Evolutionary conservation across 2,888 invertebrate species (phyloP), one percentile per base, ranked within the genome.

Genomic region (Bembecia ichneumoniformis): DNA sequence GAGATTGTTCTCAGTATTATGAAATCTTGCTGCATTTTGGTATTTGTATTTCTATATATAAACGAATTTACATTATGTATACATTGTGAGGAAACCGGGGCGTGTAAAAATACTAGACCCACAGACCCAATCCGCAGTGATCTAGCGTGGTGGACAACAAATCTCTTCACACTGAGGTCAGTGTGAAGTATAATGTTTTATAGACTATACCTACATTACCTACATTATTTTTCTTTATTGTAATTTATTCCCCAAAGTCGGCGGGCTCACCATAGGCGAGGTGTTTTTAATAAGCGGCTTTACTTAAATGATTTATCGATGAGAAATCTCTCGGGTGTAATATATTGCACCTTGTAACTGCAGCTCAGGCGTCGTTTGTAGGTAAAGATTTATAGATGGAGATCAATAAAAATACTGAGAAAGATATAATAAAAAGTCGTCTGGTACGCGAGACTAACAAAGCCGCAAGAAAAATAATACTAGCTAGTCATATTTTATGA

Each of bases 341-440:
- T 72, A 69, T 71, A 69, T 66, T 66, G 70, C 74, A 70, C 72
- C 68, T 70, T 43, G 44, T 47, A 58, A 65, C 64, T 64, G 62
- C 63, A 65, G 66, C 59, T 58, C 63, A 59, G 58, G 61, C 63
- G 55, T 55, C 58, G 62, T 71, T 69, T 71, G 71, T 67, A 66
- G 60, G 58, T 57, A 50, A 58, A 72, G 71, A 76, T 80, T 80
- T 80, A 82, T 79, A 60, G 72, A 66, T 54, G 60, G 70, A 62
- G 68, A 71, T 70, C 74, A 69, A 80, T 76, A 78, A 76, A 78
- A 77, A 69, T 75, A 73, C 74, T 64, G 59, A 66, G 68, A 71
- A 68, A 68, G 59, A 57, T 60, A 55, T 59, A 66, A 73, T 75
- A 77, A 78, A 77, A 28, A 73, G 56, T 58, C 55, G 58, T 57